Evolutionary conservation across 2,797 vertebrate genomes (phyloP), one percentile per base, ranked within the genome.

Genomic region (Cyprinodon diabolis): DNA sequence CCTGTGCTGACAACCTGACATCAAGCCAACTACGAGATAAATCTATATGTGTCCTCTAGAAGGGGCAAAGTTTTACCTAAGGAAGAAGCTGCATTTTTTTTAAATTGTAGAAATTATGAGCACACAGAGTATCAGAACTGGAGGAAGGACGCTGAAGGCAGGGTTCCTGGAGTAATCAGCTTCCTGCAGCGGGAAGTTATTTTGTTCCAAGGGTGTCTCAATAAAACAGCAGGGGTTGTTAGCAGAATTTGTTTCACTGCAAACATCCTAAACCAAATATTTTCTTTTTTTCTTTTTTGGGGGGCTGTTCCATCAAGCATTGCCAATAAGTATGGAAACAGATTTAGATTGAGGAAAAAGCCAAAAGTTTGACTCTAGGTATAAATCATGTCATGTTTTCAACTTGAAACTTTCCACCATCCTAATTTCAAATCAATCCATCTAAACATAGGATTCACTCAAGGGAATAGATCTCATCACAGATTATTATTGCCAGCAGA

Each of bases 211-310:
- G 68, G 74, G 74, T 84, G 82, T 74, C 78, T 81, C 67, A 73
- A 76, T 79, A 63, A 75, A 86, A 69, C 89, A 89, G 84, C 80
- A 58, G 88, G 88, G 80, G 85, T 66, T 80, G 63, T 77, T 75
- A 66, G 76, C 77, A 47, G 76, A 76, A 82, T 87, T 92, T 85
- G 84, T 90, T 87, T 83, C 69, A 78, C 79, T 10, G 69, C 80
- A 90, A 89, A 90, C 84, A 87, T 75, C 72, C 71, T 75, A 84
- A 90, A 88, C 90, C 84, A 88, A 87, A 81, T 79, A 76, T 89
- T 86, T 84, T 78, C 60, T 62, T 80, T 6, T 40, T 81, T 4
- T 74, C 54, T 52, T 6, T 66, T 1, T 43, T 37, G 35, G 13
- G 2, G 35, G 1, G 78, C 78, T 40, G 83, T 72, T 76, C 71